phyloP scores from a whole-genome alignment of 2,113 vertebrate species.

The Dermatemys mawii region DNA sequence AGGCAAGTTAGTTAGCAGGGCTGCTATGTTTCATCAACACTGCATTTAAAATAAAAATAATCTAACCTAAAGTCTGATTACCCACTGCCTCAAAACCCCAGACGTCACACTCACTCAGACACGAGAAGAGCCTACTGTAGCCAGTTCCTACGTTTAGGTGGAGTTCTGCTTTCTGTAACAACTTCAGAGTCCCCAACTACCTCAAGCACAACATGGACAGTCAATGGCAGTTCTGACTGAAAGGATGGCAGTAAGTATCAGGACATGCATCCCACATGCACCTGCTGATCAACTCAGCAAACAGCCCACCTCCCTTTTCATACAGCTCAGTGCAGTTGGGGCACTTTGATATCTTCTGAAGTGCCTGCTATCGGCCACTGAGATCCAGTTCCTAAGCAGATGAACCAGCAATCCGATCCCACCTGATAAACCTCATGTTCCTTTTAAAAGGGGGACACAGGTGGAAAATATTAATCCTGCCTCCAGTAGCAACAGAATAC shows the following conservation, averaged over 20 bases:
- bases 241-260: background rate
- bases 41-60: too few species aligned
- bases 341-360: background rate
- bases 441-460: fast-evolving
- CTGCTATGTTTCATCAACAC: background rate
- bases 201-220: background rate
- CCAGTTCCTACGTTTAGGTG: background rate
- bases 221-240: background rate
- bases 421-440: background rate
- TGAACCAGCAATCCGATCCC: background rate
- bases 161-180: background rate
- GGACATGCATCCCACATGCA: background rate
- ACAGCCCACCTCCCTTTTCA: background rate
- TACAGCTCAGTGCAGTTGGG: background rate
- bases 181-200: background rate
- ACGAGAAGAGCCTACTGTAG: background rate
- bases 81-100: background rate
- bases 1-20: background rate
- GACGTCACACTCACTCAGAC: background rate
- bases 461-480: background rate
- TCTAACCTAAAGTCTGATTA: too few species aligned
- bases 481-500: background rate
- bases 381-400: background rate
- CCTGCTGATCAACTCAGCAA: background rate
- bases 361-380: background rate